Conservation (phyloP, 2,797 vertebrate genomes). For the Sebastiscus tertius region DNA sequence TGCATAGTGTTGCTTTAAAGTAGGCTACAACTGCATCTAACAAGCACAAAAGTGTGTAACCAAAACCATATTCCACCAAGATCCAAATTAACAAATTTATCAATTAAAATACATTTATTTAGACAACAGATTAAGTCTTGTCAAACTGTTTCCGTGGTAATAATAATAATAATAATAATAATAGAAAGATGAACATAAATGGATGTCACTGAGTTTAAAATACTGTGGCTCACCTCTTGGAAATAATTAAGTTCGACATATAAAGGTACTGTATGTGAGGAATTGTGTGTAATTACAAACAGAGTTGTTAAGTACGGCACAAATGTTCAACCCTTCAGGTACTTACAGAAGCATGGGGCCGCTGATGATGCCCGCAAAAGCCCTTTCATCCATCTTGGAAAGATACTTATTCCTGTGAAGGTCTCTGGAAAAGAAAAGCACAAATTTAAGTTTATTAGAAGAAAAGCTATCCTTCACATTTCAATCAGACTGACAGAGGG, state of each 20-base stretch:
- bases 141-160: background rate
- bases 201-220: background rate
- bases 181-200: background rate
- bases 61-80: background rate
- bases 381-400: conserved; percentile 87
- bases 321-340: conserved; percentile 16
- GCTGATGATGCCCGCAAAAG: conserved; percentile 88
- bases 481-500: conserved; percentile 34
- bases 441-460: conserved; percentile 16
- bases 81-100: background rate
- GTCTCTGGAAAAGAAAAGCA: conserved; percentile 83
- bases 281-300: background rate
- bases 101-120: background rate
- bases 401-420: conserved; percentile 93
- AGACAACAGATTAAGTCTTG: background rate
- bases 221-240: background rate
- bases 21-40: background rate
- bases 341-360: conserved; percentile 95
- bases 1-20: background rate
- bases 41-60: background rate
- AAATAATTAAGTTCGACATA: background rate
- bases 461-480: conserved; percentile 36
- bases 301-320: background rate
- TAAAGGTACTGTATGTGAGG: background rate
- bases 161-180: too few species aligned